Percentiles rank a stretch among this genome's conserved stretches.
phyloP scores from a whole-genome alignment of 2,797 vertebrate species.

The Etheostoma perlongum region DNA sequence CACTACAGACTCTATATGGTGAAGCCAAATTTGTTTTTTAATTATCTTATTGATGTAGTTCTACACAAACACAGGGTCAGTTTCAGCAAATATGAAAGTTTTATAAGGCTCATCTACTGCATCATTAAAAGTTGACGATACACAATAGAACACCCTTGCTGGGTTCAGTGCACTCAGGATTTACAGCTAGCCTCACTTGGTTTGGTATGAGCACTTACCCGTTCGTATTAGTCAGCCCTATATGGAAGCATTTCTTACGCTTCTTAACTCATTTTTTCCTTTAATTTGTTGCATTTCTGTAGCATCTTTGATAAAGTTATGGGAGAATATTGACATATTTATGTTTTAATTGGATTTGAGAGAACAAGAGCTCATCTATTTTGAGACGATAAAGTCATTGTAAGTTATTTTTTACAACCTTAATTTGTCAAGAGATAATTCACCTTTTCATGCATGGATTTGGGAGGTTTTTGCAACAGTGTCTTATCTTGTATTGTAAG shows the following conservation, averaged over 20 bases:
- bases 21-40: too few relatives aligned
- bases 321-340: too few relatives aligned
- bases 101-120: too few relatives aligned
- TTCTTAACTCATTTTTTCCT: background rate
- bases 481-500: slow-evolving; percentile 17
- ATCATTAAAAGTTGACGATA: background rate
- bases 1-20: too few relatives aligned
- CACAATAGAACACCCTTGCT: background rate
- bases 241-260: background rate
- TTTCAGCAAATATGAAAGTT: too few relatives aligned
- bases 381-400: background rate
- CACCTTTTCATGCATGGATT: background rate
- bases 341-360: too few relatives aligned
- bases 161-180: background rate
- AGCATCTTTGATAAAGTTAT: background rate
- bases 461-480: slow-evolving; percentile 10
- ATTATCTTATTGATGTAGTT: too few relatives aligned
- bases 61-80: too few relatives aligned
- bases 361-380: background rate
- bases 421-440: background rate
- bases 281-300: background rate
- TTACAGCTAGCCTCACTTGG: too few relatives aligned
- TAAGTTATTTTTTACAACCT: background rate
- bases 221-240: background rate
- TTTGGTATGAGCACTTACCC: background rate